Conservation (phyloP, 1,140 invertebrate genomes). For the Choristoneura fumiferana region DNA sequence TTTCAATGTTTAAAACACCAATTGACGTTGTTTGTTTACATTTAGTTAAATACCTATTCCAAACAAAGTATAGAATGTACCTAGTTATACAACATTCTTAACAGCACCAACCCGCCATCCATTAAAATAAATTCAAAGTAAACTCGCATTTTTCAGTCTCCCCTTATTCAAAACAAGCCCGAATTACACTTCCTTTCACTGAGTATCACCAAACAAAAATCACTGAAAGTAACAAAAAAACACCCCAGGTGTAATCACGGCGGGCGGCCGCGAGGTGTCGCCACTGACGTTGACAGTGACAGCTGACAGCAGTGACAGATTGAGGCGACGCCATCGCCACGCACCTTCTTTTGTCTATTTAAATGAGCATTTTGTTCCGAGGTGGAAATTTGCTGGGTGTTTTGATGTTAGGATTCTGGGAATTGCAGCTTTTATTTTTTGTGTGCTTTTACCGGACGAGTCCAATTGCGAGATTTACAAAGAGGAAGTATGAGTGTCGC, state of each 20-base stretch:
- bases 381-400: neutral
- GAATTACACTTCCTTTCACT: too few species aligned
- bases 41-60: too few species aligned
- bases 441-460: neutral
- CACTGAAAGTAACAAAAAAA: constrained; percentile 20
- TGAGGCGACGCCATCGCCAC: constrained; percentile 47
- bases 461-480: neutral
- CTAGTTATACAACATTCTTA: too few species aligned
- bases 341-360: constrained; percentile 47
- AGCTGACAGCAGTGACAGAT: constrained; percentile 47
- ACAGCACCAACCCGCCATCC: too few species aligned
- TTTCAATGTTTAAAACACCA: too few species aligned
- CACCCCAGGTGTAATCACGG: constrained; percentile 1
- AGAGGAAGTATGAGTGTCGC: too few species aligned
- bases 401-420: neutral
- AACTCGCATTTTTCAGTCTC: constrained; percentile 21
- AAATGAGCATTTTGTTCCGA: constrained; percentile 41
- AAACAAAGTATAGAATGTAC: too few species aligned
- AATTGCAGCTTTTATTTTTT: neutral
- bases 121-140: too few species aligned
- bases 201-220: too few species aligned
- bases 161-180: too few species aligned
- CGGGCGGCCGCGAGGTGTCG: constrained; percentile 29
- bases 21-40: too few species aligned
- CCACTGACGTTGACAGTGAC: constrained; percentile 36